Base-by-base conservation (phyloP, 2,888 invertebrate species). In the Harpalus rubripes region DNA sequence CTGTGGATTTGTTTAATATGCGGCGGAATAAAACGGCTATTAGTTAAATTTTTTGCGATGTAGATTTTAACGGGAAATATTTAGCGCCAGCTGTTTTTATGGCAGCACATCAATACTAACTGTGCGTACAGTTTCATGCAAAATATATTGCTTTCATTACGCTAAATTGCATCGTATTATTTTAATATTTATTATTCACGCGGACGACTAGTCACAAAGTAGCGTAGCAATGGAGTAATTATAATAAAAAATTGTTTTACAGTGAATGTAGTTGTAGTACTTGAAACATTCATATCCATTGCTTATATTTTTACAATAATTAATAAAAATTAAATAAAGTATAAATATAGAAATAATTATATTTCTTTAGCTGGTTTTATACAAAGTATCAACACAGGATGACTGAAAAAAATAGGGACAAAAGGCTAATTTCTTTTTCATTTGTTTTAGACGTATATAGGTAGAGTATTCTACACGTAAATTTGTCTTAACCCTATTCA, bases 1-100 rank as follows among this genome's bases (percentile, higher is more conserved):
- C 68, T 68, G 63, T 26, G 68, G 68, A 68, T 68, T 68, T 68
- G 68, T 68, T 68, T 39, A 68, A 68, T 68, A 68, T 68, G 68
- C 68, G 68, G 68, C n/a, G 39, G 68, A 68, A 68, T 68, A 68
- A 68, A 68, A 68, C 32, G 6, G 39, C 68, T 39, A 68, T 68
- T 68, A 68, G 68, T 68, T 68, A 68, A 12, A 68, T 68, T 68
- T 68, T 68, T 68, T 68, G 68, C 32, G 68, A 68, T 39, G 68
- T 7, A 68, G 39, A 68, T 68, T 68, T 68, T 68, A 68, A 68
- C 68, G 68, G 26, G 26, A 68, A 68, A 68, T 68, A 39, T 68
- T 68, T 68, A 68, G 39, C 68, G 6, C 68, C 68, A 39, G 68
- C 5, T 68, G 68, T n/a, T 39, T 68, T 68, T 32, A 68, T 68